phyloP scores from a whole-genome alignment of 2,797 vertebrate genomes.

The Myotis findleyi region DNA sequence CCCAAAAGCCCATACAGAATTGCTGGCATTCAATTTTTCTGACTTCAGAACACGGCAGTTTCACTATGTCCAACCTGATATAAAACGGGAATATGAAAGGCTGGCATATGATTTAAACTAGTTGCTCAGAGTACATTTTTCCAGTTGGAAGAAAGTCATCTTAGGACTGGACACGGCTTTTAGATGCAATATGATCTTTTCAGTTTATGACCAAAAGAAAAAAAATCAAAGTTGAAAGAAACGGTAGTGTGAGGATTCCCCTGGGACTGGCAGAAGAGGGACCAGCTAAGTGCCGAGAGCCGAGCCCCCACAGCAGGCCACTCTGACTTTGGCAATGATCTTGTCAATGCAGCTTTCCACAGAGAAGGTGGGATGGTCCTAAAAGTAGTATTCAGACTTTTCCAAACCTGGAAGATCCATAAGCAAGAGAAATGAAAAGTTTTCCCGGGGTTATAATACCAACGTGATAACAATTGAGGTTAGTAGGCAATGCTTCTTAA shows the following conservation, averaged over 20 bases:
- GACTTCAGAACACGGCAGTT: neutral
- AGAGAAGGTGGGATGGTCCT: neutral
- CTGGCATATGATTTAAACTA: constrained; percentile 20
- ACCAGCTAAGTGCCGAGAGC: neutral
- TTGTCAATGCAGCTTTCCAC: neutral
- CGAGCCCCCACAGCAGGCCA: neutral
- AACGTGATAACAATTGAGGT: neutral
- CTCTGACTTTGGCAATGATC: neutral
- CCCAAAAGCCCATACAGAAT: neutral
- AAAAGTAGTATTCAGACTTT: neutral
- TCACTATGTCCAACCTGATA: neutral
- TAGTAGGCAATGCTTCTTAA: neutral
- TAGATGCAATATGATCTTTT: neutral
- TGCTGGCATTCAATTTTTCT: neutral
- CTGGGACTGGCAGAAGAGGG: neutral
- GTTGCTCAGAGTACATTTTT: constrained; percentile 14
- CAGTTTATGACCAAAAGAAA: neutral
- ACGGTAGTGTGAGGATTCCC: neutral
- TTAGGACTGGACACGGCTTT: neutral
- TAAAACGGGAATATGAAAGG: neutral
- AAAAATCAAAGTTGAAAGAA: neutral
- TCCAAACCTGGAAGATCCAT: constrained; percentile 32
- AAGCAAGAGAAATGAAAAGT: constrained; percentile 30
- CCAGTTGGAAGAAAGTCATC: constrained; percentile 57
- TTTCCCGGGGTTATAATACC: neutral